Evolutionary conservation across 2,888 invertebrate genomes (phyloP).

Genomic region (Calliopum simillimum): DNA sequence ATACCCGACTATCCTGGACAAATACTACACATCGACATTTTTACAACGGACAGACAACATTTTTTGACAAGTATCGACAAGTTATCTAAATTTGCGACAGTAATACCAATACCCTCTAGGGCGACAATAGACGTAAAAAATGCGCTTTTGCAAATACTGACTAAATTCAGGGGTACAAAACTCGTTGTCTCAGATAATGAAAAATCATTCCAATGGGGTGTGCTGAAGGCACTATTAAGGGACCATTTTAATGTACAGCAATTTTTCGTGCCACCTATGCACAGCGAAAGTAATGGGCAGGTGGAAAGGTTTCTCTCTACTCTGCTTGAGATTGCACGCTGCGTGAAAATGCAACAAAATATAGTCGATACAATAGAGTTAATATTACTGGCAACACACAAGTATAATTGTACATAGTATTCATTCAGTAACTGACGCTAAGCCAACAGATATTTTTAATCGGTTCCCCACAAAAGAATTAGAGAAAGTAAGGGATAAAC

Average conservation of each 20-base stretch:
- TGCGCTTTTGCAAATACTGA: slow-evolving; percentile 32
- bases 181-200: slow-evolving; percentile 34
- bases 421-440: slow-evolving; percentile 37
- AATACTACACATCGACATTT: slow-evolving; percentile 27
- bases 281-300: slow-evolving; percentile 43
- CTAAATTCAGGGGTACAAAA: slow-evolving; percentile 34
- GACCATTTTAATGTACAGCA: slow-evolving; percentile 34
- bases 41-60: slow-evolving; percentile 29
- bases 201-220: slow-evolving; percentile 33
- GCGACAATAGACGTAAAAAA: slow-evolving; percentile 31
- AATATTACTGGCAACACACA: slow-evolving; percentile 37
- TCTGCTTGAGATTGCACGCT: slow-evolving; percentile 40
- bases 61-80: slow-evolving; percentile 38
- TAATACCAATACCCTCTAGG: slow-evolving; percentile 31
- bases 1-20: slow-evolving; percentile 31
- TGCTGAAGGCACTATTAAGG: slow-evolving; percentile 32
- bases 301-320: slow-evolving; percentile 40
- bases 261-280: slow-evolving; percentile 38
- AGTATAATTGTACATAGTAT: slow-evolving; percentile 39
- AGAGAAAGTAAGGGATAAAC: too few species aligned
- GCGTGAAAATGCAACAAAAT: slow-evolving; percentile 41
- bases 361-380: slow-evolving; percentile 38
- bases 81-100: slow-evolving; percentile 30
- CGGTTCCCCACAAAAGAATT: too few species aligned
- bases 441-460: slow-evolving; percentile 29